phyloP scores from a whole-genome alignment of 1,140 invertebrate genomes.

The Episyrphus balteatus region DNA sequence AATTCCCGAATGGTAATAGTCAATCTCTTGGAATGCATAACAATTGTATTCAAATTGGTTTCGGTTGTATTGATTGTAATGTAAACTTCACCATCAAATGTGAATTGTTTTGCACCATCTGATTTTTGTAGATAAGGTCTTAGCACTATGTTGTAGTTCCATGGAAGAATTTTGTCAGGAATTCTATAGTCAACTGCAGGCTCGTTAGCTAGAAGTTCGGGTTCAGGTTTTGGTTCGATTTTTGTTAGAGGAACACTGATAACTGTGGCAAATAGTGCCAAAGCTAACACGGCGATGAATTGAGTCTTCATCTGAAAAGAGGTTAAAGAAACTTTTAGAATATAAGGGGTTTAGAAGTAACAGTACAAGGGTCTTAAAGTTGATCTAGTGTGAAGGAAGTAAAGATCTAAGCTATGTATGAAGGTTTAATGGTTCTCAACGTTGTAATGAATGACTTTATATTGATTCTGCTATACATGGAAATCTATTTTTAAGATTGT shows the following conservation, averaged over 20 bases:
- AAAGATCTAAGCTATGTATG: no score
- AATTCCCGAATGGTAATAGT: conserved; percentile 28
- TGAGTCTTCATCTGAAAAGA: neutral
- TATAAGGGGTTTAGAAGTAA: no score
- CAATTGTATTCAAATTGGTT: conserved; percentile 36
- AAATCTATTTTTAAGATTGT: no score
- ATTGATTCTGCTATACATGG: no score
- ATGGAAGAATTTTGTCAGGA: conserved; percentile 36
- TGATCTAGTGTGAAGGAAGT: no score
- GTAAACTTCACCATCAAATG: conserved; percentile 47
- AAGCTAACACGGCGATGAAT: neutral
- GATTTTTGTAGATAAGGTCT: conserved; percentile 44
- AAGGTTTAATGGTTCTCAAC: no score
- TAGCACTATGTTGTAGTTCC: conserved; percentile 51
- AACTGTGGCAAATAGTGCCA: neutral
- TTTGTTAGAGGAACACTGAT: neutral
- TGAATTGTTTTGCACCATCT: conserved; percentile 41
- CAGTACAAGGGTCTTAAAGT: no score
- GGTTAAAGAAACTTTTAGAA: no score
- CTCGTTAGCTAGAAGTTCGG: no score
- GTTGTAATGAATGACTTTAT: no score
- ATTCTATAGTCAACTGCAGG: conserved; percentile 17
- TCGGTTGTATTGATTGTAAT: conserved; percentile 38
- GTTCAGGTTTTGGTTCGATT: neutral
- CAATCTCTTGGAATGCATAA: conserved; percentile 52